Evolutionary conservation across 2,888 invertebrate species (phyloP), one percentile per base, ranked within the genome.

Genomic region (Pammene aurita): DNA sequence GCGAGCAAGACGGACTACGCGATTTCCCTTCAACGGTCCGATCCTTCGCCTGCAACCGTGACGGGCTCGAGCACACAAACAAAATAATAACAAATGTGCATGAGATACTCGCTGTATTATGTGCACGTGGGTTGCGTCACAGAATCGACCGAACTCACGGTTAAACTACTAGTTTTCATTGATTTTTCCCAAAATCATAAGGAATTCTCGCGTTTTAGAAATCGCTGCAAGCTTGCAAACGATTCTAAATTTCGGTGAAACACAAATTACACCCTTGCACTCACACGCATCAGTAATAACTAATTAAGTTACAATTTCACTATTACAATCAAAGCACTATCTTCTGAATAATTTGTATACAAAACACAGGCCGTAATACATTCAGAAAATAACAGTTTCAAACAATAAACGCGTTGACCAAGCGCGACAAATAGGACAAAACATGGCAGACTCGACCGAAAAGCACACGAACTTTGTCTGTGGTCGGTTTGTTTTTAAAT

Each of bases 51-150:
- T 83, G 84, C 82, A 84, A 79, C 82, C 70, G 79, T 78, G 78
- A 84, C 83, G 84, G 93, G 93, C 94, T 93, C 94, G 94, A 94
- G 93, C 93, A 94, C 93, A 90, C 90, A 92, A 93, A 92, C 94
- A 94, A 95, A 95, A 95, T 94, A 95, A 95, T 93, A 95, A 95
- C 94, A 95, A 94, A 94, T 94, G 93, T 94, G 94, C 94, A 93
- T 93, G 93, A 90, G 90, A 90, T 91, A 82, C 87, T 90, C 81
- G 84, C 83, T 88, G 86, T 87, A 87, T 80, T 87, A 84, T 81
- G 86, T 89, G 88, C 93, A 92, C 92, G 92, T 92, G 92, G 92
- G 90, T 90, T 90, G 90, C 89, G 89, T 90, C 90, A 90, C 85
- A 83, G 79, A 83, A 82, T 78, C 78, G 76, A 82, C 76, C 74